Conservation (phyloP, 2,888 invertebrate species). For the Diarsia rubi region DNA sequence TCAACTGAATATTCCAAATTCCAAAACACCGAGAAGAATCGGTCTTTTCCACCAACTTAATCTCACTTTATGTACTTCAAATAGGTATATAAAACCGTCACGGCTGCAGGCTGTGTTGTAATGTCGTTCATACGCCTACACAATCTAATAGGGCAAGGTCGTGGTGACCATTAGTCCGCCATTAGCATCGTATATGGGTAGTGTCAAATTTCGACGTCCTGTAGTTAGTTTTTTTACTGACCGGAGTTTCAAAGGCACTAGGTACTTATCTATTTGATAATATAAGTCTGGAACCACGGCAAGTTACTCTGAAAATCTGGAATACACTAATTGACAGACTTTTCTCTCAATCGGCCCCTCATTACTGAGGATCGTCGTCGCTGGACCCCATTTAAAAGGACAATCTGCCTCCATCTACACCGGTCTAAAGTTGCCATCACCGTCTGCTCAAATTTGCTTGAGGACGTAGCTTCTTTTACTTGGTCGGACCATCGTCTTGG, state of each 20-base stretch:
- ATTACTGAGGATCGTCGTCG: no score
- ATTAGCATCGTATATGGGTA: neutral
- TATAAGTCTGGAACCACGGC: no score
- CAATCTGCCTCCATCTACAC: no score
- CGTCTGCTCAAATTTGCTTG: no score
- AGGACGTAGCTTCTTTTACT: no score
- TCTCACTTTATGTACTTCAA: neutral
- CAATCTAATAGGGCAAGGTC: conserved; percentile 32
- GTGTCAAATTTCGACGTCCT: conserved; percentile 10
- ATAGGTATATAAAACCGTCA: conserved; percentile 3
- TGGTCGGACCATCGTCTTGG: no score
- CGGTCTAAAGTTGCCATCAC: no score
- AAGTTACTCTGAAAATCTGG: neutral
- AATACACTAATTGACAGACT: neutral
- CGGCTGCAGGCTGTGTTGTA: conserved; percentile 9
- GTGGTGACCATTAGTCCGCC: conserved; percentile 4
- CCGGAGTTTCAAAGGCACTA: neutral
- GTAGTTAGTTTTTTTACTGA: neutral
- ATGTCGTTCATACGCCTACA: conserved; percentile 18
- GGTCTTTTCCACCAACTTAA: no score
- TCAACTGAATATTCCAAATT: no score
- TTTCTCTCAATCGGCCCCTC: no score
- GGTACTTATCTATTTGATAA: neutral
- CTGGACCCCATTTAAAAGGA: no score
- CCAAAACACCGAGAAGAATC: no score